Evolutionary conservation across 1,140 invertebrate species (phyloP).

Genomic region (Diplogasteroides magnus): DNA sequence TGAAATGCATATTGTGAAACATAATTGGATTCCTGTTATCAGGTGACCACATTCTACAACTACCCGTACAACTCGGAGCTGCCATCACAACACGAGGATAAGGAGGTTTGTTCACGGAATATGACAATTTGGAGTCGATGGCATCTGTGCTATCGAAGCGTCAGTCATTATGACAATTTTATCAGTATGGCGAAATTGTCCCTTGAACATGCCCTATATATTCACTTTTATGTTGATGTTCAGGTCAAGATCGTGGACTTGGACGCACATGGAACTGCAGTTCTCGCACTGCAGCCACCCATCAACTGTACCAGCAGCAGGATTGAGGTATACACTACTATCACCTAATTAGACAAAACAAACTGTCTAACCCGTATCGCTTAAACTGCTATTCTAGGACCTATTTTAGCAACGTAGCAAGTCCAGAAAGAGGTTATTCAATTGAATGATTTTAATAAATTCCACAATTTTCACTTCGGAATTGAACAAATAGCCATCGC

Average conservation of each 20-base stretch:
- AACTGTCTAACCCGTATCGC: too few relatives aligned
- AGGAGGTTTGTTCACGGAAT: constrained; percentile 33
- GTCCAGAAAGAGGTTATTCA: too few relatives aligned
- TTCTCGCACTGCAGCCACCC: constrained; percentile 50
- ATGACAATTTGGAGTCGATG: too few relatives aligned
- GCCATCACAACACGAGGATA: constrained; percentile 42
- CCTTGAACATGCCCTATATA: neutral
- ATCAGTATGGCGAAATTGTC: too few relatives aligned
- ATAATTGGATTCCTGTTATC: too few relatives aligned
- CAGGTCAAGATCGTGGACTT: constrained; percentile 43
- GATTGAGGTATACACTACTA: constrained; percentile 39
- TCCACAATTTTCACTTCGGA: neutral
- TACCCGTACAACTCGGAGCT: constrained; percentile 42
- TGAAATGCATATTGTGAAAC: too few relatives aligned
- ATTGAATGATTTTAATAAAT: neutral
- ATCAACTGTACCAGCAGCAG: constrained; percentile 51
- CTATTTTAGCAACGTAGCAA: too few relatives aligned
- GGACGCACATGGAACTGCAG: constrained; percentile 51
- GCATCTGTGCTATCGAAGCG: too few relatives aligned
- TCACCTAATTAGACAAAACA: too few relatives aligned
- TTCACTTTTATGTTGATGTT: neutral
- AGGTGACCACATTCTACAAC: constrained; percentile 50
- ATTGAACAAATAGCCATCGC: too few relatives aligned
- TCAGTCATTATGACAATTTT: too few relatives aligned
- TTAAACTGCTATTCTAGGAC: too few relatives aligned